Percentiles rank a stretch among this genome's conserved stretches.
Evolutionary conservation across 2,113 vertebrate species (phyloP).

Genomic region (Turnix velox): DNA sequence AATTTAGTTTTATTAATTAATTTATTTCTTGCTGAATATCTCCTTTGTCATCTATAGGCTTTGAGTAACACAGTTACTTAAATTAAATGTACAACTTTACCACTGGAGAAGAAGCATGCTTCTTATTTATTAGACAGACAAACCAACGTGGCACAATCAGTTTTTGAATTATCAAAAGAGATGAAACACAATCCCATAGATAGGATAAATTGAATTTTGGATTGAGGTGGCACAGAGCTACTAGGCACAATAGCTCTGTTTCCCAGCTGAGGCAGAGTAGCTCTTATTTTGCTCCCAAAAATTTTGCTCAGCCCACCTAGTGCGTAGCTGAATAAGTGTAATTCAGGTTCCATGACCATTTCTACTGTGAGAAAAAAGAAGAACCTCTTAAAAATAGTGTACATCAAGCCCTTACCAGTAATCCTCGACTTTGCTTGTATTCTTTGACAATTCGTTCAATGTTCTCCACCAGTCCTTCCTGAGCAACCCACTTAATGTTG

Average conservation of each 20-base stretch:
- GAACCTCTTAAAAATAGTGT: not conserved
- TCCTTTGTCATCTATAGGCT: not conserved
- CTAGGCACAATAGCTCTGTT: not conserved
- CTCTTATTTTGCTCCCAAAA: not conserved
- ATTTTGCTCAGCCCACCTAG: not conserved
- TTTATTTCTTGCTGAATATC: not conserved
- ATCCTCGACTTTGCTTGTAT: constrained; percentile 78
- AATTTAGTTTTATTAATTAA: not conserved
- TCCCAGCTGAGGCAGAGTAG: not conserved
- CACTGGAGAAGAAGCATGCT: not conserved
- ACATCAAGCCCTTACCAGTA: constrained; percentile 75
- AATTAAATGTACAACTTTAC: not conserved
- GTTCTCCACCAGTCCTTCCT: constrained; percentile 84
- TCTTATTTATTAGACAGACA: not conserved
- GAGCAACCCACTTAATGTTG: constrained; percentile 82
- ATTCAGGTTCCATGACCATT: not conserved
- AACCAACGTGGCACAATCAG: not conserved
- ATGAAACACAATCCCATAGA: not conserved
- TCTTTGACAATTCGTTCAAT: constrained; percentile 79
- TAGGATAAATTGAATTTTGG: not conserved
- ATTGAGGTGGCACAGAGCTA: not conserved
- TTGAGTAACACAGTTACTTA: not conserved
- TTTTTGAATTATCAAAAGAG: not conserved
- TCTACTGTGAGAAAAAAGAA: not conserved
- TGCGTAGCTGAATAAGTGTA: not conserved